Base-by-base conservation (phyloP, 2,888 invertebrate genomes). In the Diarsia rubi region DNA sequence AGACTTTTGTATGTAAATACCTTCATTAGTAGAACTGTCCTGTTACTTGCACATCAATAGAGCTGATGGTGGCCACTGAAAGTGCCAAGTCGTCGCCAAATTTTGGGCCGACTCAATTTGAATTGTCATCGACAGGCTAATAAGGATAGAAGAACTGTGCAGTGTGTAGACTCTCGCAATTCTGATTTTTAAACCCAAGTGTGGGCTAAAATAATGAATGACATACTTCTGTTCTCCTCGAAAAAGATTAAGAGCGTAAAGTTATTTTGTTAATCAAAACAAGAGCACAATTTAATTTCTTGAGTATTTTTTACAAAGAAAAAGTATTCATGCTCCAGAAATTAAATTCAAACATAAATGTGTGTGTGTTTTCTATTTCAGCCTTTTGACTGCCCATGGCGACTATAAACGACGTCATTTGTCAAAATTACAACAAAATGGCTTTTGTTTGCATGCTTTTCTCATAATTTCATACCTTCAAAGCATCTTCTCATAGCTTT, bases 361-460 rank as follows among this genome's bases (percentile, higher is more conserved):
- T 71, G 37, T 78, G 75, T 67, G 63, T 49, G 69, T 70, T 75
- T 47, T 60, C 11, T 54, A 57, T 73, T 78, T 57, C 47, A 72
- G 68, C 77, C 81, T 80, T 81, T 80, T 81, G 81, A 77, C 81
- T 81, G 77, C 79, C 79, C 52, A 54, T 59, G 80, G 67, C 54
- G 31, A 42, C 37, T 21, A 21, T 14, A 42, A 45, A 42, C n/a
- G 42, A 21, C 57, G 79, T 67, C 75, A 49, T 60, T 79, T 69
- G 66, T 71, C 79, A 71, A 80, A 80, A 54, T 52, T 59, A n/a
- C 1, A 73, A 27, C 3, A 73, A 49, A 5, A 42, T 37, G 42
- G 79, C 67, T 80, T 80, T 65, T 67, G 63, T 68, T 76, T 79
- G 76, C 79, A 80, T 80, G 79, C 21, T 16, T 4, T 64, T 67